Conservation (phyloP, 1,140 invertebrate species). For the Vanessa tameamea region DNA sequence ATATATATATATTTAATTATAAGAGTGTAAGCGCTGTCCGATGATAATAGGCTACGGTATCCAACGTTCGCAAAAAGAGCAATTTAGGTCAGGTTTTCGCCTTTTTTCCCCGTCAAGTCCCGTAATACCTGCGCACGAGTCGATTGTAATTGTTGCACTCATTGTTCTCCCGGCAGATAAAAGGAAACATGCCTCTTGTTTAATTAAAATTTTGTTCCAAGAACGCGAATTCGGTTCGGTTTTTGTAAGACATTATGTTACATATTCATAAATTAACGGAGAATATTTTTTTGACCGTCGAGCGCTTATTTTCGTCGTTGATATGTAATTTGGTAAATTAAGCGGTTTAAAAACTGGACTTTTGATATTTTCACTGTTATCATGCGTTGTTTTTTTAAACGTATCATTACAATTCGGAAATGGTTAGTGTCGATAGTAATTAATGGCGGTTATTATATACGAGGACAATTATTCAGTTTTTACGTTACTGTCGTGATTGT, state of each 20-base stretch:
- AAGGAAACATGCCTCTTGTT: slow-evolving; percentile 54
- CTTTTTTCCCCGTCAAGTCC: slow-evolving; percentile 51
- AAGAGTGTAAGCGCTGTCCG: background rate
- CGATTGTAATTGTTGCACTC: slow-evolving; percentile 69
- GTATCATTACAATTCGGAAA: background rate
- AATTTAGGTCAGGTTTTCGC: slow-evolving; percentile 66
- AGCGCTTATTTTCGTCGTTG: slow-evolving; percentile 9
- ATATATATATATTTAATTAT: too few relatives aligned
- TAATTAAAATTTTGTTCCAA: slow-evolving; percentile 70
- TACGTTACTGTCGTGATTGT: too few relatives aligned
- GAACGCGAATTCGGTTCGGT: slow-evolving; percentile 50
- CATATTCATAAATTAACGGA: slow-evolving; percentile 37
- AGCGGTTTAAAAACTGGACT: slow-evolving; percentile 9
- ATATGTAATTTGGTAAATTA: slow-evolving; percentile 26
- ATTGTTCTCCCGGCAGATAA: slow-evolving; percentile 71
- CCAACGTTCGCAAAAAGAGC: slow-evolving; percentile 28
- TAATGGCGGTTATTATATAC: background rate
- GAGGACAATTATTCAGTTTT: too few relatives aligned
- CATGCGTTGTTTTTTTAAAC: slow-evolving; percentile 1
- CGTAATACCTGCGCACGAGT: slow-evolving; percentile 53
- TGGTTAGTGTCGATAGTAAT: background rate
- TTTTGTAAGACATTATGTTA: slow-evolving; percentile 41
- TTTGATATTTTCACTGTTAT: slow-evolving; percentile 16
- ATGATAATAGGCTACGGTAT: background rate
- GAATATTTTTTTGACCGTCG: background rate